Conservation (phyloP, 2,888 invertebrate species). For the Dione vanillae region DNA sequence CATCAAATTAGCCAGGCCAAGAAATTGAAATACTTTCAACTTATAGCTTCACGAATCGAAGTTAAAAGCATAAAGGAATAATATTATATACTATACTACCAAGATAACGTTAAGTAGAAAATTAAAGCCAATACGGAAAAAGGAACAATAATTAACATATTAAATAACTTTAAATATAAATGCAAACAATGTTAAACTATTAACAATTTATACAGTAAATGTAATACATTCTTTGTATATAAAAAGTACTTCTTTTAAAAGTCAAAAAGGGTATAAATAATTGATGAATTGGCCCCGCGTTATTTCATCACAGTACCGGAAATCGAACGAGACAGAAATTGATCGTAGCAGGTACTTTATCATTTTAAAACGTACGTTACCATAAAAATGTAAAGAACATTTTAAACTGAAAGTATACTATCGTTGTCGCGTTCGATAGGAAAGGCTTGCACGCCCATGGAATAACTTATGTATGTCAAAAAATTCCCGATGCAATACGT, state of each 20-base stretch:
- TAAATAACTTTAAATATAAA: no score
- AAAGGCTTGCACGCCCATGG: background rate
- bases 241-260: slow-evolving; percentile 57
- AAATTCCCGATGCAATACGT: background rate
- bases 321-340: slow-evolving; percentile 63
- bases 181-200: background rate
- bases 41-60: background rate
- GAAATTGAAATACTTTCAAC: background rate
- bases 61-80: background rate
- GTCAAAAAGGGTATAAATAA: slow-evolving; percentile 68
- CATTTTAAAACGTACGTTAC: background rate
- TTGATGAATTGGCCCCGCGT: slow-evolving; percentile 64
- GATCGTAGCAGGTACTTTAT: background rate
- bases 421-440: slow-evolving; percentile 4
- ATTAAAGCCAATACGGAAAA: background rate
- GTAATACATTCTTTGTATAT: slow-evolving; percentile 11
- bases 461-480: slow-evolving; percentile 9
- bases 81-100: background rate
- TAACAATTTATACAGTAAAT: slow-evolving; percentile 47
- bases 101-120: background rate
- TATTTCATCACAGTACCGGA: slow-evolving; percentile 61
- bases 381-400: background rate
- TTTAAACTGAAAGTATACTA: background rate
- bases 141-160: background rate
- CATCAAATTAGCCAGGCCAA: background rate